Evolutionary conservation across 64 coral and sea anemone genomes (phyloP), one percentile per base, ranked within the genome.

Genomic region (Porites lutea): DNA sequence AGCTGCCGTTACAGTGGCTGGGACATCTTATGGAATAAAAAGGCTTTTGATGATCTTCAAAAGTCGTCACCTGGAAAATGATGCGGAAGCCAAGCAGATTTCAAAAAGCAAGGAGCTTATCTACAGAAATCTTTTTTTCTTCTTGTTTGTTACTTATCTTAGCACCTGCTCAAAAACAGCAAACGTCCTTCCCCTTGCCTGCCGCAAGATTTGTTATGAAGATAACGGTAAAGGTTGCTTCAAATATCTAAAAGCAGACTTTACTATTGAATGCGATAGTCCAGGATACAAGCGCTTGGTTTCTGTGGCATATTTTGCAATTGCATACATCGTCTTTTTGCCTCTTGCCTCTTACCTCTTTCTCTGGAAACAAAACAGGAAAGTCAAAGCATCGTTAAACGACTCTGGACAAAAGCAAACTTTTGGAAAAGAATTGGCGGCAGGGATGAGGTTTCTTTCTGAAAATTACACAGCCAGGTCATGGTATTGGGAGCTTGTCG

Each of bases 401-500:
- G 46, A 88, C 4, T 51, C 63, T 16, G 16, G 67, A 21, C 16
- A 48, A 53, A 46, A 16, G 44, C 63, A 43, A 22, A 71, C 12
- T 14, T 12, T 8, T 54, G 62, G 61, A n/a, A 43, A 20, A 19
- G 52, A 66, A 49, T 11, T 71, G 66, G 79, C 83, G 15, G 57
- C 72, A 76, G 90, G 70, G 6, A 48, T 92, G 82, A 55, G 44
- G 13, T 92, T 92, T 64, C 57, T 92, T 22, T 92, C 37, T 37
- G 90, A 92, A 48, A 92, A 87, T 78, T 92, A 86, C 62, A 92
- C 0, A 3, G 57, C 52, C 44, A 82, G 74, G 4, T 80, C 90
- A 6, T 92, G 90, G 90, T 92, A 92, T 59, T 92, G 90, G 90
- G 90, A 92, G 47, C 90, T 92, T 18, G 61, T 92, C 8, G 90